Percentiles rank a stretch among this genome's conserved stretches.
Evolutionary conservation across 2,797 vertebrate species (phyloP).

Genomic region (Manis javanica): DNA sequence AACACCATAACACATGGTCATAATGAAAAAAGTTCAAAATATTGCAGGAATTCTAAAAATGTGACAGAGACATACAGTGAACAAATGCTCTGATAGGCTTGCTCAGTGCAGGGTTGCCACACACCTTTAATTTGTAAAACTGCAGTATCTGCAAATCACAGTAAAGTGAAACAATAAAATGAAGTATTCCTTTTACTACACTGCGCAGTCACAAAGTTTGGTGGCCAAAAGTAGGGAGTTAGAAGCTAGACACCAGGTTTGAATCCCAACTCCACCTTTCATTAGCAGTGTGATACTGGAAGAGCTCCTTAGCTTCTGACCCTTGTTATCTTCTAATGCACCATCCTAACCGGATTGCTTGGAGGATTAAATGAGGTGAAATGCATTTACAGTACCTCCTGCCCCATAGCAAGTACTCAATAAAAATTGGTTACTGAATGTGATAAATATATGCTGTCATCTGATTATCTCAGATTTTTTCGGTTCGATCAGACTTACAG

Average conservation of each 20-base stretch:
- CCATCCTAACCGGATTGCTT: background rate
- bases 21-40: no score
- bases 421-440: background rate
- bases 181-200: background rate
- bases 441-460: background rate
- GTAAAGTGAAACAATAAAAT: no score
- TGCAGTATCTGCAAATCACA: no score
- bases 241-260: background rate
- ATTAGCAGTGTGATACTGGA: background rate
- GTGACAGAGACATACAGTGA: no score
- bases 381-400: background rate
- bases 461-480: slow-evolving; percentile 18
- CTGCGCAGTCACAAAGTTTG: background rate
- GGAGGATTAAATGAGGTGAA: slow-evolving; percentile 47
- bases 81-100: no score
- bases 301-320: slow-evolving; percentile 19
- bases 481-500: background rate
- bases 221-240: background rate
- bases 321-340: background rate
- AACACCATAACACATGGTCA: no score
- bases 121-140: no score
- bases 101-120: no score
- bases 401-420: background rate
- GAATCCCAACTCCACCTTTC: background rate
- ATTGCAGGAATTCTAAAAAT: no score